Conservation (phyloP, 2,797 vertebrate genomes). For the Apodemus agrarius region DNA sequence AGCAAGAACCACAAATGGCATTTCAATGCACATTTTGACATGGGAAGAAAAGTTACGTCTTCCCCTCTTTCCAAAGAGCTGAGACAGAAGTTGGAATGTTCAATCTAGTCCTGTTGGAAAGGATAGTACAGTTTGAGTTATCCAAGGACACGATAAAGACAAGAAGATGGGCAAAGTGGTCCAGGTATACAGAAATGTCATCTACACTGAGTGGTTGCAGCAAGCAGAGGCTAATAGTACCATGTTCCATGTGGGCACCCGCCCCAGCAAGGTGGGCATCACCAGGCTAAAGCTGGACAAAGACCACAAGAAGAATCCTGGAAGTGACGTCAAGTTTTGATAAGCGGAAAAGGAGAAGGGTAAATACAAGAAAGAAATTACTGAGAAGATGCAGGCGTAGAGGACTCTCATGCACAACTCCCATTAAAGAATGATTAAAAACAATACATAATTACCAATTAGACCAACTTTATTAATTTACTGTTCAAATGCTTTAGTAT, state of each 20-base stretch:
- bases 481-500: constrained; percentile 4
- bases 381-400: neutral
- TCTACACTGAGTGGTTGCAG: neutral
- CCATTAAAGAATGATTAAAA: neutral
- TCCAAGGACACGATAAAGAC: neutral
- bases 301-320: no score
- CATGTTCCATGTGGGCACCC: neutral
- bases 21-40: neutral
- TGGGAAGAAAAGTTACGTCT: neutral
- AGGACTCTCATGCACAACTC: neutral
- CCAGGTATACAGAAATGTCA: neutral
- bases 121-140: no score
- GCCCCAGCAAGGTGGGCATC: no score
- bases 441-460: constrained; percentile 11
- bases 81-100: neutral
- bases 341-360: neutral
- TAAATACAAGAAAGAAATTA: neutral
- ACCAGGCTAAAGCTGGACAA: neutral
- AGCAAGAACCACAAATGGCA: neutral
- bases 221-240: neutral
- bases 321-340: neutral
- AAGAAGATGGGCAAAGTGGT: neutral
- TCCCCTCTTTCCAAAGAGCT: neutral
- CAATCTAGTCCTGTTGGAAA: neutral
- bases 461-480: neutral